These are phyloP conservation scores for Pissodes strobi DNA, from an alignment of 1,140 invertebrate species.

Conservation along the genomic window DNA sequence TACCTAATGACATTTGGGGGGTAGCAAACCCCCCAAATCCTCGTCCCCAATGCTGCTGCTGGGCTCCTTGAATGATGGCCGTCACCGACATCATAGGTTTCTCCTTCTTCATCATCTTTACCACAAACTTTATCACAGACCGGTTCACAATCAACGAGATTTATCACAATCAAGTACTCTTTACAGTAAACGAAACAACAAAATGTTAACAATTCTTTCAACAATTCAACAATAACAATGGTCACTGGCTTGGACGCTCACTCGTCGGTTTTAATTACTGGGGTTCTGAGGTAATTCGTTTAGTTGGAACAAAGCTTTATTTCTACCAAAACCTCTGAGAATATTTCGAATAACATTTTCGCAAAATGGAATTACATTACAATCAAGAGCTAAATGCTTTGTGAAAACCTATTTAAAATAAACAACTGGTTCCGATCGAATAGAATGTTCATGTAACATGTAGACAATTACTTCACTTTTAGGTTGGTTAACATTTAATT, in stretches of 20 bases:
- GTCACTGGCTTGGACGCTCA: no score
- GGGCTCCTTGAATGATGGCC: constrained; percentile 73
- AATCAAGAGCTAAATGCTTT: no score
- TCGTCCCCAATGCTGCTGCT: constrained; percentile 64
- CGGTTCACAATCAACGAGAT: constrained; percentile 13
- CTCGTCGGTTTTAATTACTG: background rate
- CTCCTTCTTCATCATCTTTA: constrained; percentile 77
- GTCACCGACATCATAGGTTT: constrained; percentile 83
- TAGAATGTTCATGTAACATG: no score
- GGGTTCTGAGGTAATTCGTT: no score
- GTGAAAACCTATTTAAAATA: no score
- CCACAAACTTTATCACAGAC: constrained; percentile 35
- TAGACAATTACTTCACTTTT: no score
- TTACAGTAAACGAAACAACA: constrained; percentile 1
- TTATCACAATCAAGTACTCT: background rate
- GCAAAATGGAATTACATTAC: no score
- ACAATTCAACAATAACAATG: constrained; percentile 3
- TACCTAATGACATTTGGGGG: constrained; percentile 52
- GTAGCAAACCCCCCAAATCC: constrained; percentile 55
- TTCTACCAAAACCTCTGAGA: no score
- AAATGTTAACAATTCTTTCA: background rate
- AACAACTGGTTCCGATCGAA: no score
- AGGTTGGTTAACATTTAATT: no score
- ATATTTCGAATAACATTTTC: no score
- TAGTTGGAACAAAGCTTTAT: no score